These are phyloP conservation scores for Chaetodon trifascialis DNA, from an alignment of 2,113 vertebrate genomes.

Conservation along the genomic window DNA sequence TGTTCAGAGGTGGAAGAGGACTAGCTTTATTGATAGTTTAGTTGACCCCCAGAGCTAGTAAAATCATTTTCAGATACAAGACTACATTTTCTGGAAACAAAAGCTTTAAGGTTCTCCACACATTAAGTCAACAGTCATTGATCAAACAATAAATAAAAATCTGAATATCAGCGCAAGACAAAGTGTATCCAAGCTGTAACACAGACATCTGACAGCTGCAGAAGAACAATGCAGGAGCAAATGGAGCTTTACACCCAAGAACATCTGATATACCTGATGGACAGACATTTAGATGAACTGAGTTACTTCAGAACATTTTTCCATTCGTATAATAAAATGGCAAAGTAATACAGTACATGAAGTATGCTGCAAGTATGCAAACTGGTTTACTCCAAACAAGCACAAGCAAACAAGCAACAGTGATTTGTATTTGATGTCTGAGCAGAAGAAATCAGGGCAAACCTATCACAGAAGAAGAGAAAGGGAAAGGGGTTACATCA, in stretches of 20 bases:
- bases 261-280: not conserved
- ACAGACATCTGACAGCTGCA: not conserved
- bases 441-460: not conserved
- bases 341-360: not conserved
- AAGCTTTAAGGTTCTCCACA: slow-evolving; percentile 3
- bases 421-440: not conserved
- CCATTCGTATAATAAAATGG: not conserved
- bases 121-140: not conserved
- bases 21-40: slow-evolving; percentile 37
- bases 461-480: not conserved
- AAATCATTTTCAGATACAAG: slow-evolving; percentile 6
- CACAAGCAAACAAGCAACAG: not conserved
- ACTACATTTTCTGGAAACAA: not conserved
- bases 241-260: not conserved
- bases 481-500: not conserved
- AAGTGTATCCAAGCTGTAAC: not conserved
- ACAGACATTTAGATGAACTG: not conserved
- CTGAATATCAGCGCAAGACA: not conserved
- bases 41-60: slow-evolving; percentile 1
- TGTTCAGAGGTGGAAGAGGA: not conserved
- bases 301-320: not conserved
- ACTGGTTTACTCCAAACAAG: not conserved
- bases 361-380: not conserved
- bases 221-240: not conserved
- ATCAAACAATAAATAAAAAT: slow-evolving; percentile 45